These are phyloP conservation scores for Turdus rufiventris DNA, from an alignment of 2,113 vertebrate species.

Conservation along the genomic window DNA sequence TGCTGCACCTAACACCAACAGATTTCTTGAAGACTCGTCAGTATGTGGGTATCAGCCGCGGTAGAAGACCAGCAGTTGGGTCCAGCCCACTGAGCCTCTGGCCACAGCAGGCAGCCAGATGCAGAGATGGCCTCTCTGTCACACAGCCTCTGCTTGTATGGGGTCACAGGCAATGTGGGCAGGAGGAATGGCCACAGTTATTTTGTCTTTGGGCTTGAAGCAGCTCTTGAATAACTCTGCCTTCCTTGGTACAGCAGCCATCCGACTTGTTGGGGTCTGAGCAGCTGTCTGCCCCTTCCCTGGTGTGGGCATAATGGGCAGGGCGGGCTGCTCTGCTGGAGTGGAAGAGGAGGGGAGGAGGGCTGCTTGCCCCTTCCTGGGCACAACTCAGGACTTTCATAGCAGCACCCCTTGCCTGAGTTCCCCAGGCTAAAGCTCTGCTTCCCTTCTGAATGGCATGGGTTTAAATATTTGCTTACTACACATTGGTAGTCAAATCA, in stretches of 20 bases:
- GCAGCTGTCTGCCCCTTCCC: not conserved
- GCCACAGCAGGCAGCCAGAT: not conserved
- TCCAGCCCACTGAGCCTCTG: not conserved
- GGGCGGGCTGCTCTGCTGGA: not conserved
- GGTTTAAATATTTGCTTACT: constrained; percentile 41
- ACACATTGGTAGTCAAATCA: not conserved
- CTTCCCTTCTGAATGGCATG: not conserved
- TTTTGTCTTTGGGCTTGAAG: not conserved
- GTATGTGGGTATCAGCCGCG: rapidly evolving
- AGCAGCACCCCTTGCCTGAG: not conserved
- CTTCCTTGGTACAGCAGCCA: not conserved
- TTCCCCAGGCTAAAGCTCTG: not conserved
- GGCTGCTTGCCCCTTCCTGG: not conserved
- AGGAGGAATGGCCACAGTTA: not conserved
- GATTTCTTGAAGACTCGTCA: not conserved
- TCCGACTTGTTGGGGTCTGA: rapidly evolving
- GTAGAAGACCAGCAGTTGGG: not conserved
- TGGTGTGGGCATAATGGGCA: rapidly evolving
- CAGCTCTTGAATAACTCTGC: not conserved
- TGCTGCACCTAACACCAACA: not conserved
- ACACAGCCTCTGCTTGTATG: not conserved
- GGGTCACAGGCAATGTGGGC: not conserved
- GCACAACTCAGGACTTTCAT: not conserved
- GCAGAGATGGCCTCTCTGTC: rapidly evolving
- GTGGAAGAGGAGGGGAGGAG: not conserved